phyloP scores from a whole-genome alignment of 2,888 invertebrate species.

The Zaprionus bogoriensis region DNA sequence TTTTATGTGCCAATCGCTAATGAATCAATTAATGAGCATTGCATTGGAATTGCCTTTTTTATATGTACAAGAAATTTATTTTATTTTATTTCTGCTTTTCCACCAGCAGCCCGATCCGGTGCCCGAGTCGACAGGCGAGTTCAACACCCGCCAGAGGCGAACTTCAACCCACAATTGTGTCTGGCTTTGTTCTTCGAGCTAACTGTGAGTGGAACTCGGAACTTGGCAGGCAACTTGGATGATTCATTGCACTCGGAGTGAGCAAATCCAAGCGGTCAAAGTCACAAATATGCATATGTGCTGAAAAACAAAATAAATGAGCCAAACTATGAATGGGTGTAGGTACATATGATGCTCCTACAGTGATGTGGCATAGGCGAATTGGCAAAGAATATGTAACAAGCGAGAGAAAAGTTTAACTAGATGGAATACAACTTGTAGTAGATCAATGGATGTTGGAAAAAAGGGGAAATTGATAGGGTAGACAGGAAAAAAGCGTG shows the following conservation, averaged over 20 bases:
- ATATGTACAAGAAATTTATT: constrained; percentile 4
- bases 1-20: constrained; percentile 53
- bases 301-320: constrained; percentile 44
- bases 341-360: constrained; percentile 20
- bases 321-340: constrained; percentile 36
- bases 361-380: not conserved
- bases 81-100: not conserved
- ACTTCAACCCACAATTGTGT: constrained; percentile 64
- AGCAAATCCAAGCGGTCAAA: constrained; percentile 41
- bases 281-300: constrained; percentile 31
- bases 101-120: constrained; percentile 3
- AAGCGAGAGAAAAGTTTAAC: not conserved
- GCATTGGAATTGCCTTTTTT: constrained; percentile 22
- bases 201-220: constrained; percentile 25
- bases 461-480: too few species aligned
- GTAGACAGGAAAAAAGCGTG: too few species aligned
- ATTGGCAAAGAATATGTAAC: not conserved
- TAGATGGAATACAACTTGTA: too few species aligned
- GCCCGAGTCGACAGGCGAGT: constrained; percentile 15
- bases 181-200: constrained; percentile 40
- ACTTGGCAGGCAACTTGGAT: constrained; percentile 30
- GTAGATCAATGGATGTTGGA: too few species aligned
- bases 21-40: constrained; percentile 67
- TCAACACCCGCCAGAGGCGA: constrained; percentile 62
- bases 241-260: constrained; percentile 34